Evolutionary conservation across 2,888 invertebrate genomes (phyloP), one percentile per base, ranked within the genome.

Genomic region (Tipula confusa): DNA sequence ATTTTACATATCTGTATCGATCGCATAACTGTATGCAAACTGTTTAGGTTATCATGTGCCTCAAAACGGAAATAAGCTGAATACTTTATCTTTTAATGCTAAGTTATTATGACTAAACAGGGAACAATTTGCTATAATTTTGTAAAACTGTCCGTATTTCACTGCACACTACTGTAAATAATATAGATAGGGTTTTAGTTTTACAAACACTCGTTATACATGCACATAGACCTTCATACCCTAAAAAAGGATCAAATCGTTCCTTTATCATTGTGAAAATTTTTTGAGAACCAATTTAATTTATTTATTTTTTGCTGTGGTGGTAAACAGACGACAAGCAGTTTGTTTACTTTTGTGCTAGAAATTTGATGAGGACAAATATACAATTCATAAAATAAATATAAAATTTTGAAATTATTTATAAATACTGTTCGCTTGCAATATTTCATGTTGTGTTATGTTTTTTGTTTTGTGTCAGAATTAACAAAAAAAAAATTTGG

Each of bases 361-460:
- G 64, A 64, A 64, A 64, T 64, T 64, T 64, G 64, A 64, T 64
- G 64, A 64, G 64, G 64, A 64, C 64, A 64, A 64, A 64, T 64
- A 64, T 64, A 64, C 64, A 64, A 64, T 64, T 64, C 64, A 64
- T 64, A 64, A 64, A 24, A 64, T 24, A 64, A 64, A 64, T 64
- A n/a, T n/a, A 64, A 24, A 64, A 24, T 64, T 64, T 9, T 24
- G 24, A 64, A 64, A 64, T 64, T 64, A 64, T 64, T 64, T 64
- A 64, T 64, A 64, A 64, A 64, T 64, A 24, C 64, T 64, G 64
- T 64, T 64, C 64, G 64, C 64, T 64, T 64, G 64, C 64, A 64
- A 64, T 64, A 64, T 64, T 64, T 64, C 11, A 64, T 64, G 11
- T 64, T 64, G 43, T 43, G n/a, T 7, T 24, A 24, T 24, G 24